Conservation (phyloP, 2,113 vertebrate genomes). For the Phyllostomus discolor region DNA sequence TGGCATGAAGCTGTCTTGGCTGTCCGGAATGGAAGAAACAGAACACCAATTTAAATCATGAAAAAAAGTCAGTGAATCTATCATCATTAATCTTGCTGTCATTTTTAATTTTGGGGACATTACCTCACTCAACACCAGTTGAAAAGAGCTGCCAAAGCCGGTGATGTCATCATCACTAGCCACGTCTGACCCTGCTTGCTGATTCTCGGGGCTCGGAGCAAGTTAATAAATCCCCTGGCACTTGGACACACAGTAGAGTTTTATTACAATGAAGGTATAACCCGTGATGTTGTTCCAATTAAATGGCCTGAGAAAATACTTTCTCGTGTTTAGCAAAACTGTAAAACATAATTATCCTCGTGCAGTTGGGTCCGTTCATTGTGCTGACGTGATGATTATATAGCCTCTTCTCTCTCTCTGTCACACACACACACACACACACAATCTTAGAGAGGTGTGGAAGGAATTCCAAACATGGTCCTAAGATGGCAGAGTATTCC, state of each 20-base stretch:
- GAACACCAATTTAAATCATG: slow-evolving; percentile 78
- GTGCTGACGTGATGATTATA: slow-evolving; percentile 53
- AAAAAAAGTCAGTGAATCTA: slow-evolving; percentile 80
- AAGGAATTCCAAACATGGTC: background rate
- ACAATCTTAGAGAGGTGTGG: background rate
- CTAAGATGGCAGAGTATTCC: background rate
- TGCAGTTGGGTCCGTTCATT: slow-evolving; percentile 67
- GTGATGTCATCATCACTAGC: slow-evolving; percentile 87
- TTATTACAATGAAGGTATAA: slow-evolving; percentile 86
- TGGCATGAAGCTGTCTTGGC: slow-evolving; percentile 72
- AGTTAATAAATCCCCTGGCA: slow-evolving; percentile 86
- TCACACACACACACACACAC: background rate
- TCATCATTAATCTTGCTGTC: slow-evolving; percentile 86
- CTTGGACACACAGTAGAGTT: slow-evolving; percentile 82
- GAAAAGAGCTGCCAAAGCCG: slow-evolving; percentile 82
- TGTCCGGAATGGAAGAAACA: slow-evolving; percentile 73
- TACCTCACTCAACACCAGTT: slow-evolving; percentile 85
- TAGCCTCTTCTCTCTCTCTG: background rate
- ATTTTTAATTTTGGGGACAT: slow-evolving; percentile 87
- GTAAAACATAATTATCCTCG: slow-evolving; percentile 77
- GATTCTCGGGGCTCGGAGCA: slow-evolving; percentile 82
- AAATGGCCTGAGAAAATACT: slow-evolving; percentile 79
- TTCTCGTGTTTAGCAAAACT: slow-evolving; percentile 76
- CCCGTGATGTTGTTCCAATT: slow-evolving; percentile 79
- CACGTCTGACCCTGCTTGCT: slow-evolving; percentile 82